Percentiles rank a stretch among this genome's conserved stretches.
Evolutionary conservation across 1,140 invertebrate genomes (phyloP).

Genomic region (Leptinotarsa texana): DNA sequence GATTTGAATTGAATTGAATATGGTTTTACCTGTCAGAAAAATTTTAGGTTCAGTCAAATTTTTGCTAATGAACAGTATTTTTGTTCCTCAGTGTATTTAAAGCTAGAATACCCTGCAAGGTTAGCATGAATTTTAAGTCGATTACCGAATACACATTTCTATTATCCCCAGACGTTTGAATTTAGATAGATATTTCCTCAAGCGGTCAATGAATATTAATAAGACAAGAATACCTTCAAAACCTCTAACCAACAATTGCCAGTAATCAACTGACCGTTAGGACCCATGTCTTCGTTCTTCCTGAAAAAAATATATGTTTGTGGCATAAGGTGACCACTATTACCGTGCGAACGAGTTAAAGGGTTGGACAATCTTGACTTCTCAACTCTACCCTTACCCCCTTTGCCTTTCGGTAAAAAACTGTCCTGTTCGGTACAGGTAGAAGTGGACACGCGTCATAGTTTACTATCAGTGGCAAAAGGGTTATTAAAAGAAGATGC

Average conservation of each 20-base stretch:
- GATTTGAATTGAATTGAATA: no score
- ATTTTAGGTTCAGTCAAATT: no score
- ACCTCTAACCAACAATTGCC: no score
- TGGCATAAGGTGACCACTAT: conserved; percentile 10
- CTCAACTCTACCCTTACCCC: neutral
- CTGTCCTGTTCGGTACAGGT: conserved; percentile 10
- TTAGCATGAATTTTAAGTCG: no score
- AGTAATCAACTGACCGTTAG: conserved; percentile 20
- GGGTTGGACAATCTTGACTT: neutral
- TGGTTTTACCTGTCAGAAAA: no score
- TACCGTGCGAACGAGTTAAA: conserved; percentile 4
- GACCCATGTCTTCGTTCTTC: neutral
- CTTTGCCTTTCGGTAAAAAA: neutral
- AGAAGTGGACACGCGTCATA: conserved; percentile 12
- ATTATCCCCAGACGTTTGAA: neutral
- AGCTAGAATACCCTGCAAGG: no score
- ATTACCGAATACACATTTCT: no score
- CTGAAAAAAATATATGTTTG: neutral
- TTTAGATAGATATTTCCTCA: neutral
- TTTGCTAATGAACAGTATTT: no score
- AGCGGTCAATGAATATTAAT: neutral
- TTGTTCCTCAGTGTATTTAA: no score
- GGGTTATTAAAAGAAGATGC: conserved; percentile 44
- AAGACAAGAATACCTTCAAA: neutral
- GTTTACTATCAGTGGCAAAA: neutral